phyloP scores from a whole-genome alignment of 1,140 invertebrate genomes.

The Zaprionus lachaisei region DNA sequence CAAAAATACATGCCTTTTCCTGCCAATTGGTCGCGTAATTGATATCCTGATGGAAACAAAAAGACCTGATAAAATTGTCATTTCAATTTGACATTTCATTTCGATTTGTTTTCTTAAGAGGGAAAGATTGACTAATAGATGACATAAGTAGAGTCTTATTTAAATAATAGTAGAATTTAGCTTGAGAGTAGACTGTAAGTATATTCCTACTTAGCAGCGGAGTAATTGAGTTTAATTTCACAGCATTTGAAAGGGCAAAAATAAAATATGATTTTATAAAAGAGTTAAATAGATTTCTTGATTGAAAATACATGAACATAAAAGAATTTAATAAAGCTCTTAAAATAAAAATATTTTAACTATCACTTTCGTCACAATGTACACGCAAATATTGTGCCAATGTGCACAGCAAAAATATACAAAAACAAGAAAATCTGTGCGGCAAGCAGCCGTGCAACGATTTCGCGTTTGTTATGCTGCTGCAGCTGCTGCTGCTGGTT shows the following conservation, averaged over 20 bases:
- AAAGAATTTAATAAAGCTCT: no score
- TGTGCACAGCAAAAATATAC: constrained; percentile 24
- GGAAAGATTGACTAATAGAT: neutral
- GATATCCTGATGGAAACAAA: neutral
- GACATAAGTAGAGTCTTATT: neutral
- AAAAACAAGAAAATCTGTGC: constrained; percentile 48
- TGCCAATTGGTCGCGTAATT: constrained; percentile 3
- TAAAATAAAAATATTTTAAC: neutral
- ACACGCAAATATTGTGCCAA: constrained; percentile 22
- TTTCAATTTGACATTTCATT: neutral
- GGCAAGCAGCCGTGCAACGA: constrained; percentile 64
- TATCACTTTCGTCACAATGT: constrained; percentile 34
- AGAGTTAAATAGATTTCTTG: no score
- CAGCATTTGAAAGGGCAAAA: no score
- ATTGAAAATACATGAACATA: no score
- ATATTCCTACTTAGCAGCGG: no score
- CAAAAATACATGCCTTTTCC: constrained; percentile 8
- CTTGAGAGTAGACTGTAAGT: no score
- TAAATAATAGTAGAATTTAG: no score
- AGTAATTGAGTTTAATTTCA: no score
- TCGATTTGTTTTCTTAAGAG: neutral
- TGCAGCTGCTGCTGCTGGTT: constrained; percentile 60
- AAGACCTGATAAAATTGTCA: neutral
- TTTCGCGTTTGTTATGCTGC: constrained; percentile 78
- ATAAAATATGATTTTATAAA: no score